phyloP scores from a whole-genome alignment of 2,888 invertebrate genomes.

The Erynnis tages region DNA sequence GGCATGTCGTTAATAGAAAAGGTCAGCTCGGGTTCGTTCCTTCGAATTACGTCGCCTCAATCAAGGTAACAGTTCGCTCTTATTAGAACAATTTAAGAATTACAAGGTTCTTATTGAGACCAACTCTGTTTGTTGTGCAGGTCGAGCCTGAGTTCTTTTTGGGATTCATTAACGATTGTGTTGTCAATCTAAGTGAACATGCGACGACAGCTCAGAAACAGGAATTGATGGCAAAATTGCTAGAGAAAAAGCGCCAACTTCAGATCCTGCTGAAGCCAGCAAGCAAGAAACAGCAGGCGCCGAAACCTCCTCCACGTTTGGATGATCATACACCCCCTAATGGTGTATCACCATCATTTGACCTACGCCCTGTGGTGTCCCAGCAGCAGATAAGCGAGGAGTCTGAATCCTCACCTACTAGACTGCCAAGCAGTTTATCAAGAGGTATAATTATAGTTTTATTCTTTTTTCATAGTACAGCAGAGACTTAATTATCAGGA shows the following conservation, averaged over 20 bases:
- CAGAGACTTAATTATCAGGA: too few species aligned
- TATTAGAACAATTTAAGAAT: constrained; percentile 3
- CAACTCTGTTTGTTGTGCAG: constrained; percentile 50
- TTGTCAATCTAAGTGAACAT: constrained; percentile 79
- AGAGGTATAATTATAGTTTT: constrained; percentile 46
- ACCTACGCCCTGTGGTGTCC: constrained; percentile 70
- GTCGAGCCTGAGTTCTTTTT: constrained; percentile 87
- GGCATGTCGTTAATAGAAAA: constrained; percentile 92
- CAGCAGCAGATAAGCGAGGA: constrained; percentile 72
- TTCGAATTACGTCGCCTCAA: constrained; percentile 91
- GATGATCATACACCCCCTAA: constrained; percentile 71
- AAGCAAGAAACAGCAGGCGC: constrained; percentile 64
- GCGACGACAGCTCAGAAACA: constrained; percentile 77
- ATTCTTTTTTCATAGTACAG: not conserved
- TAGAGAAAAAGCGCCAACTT: constrained; percentile 84
- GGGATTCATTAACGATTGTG: constrained; percentile 86
- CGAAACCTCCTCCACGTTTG: constrained; percentile 67
- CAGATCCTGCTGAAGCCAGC: constrained; percentile 63
- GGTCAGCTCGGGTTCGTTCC: constrained; percentile 93
- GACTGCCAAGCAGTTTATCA: constrained; percentile 31
- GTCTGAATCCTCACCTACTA: constrained; percentile 40
- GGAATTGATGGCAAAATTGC: constrained; percentile 83
- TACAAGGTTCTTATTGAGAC: not conserved
- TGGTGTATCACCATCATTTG: constrained; percentile 74
- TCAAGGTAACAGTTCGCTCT: constrained; percentile 82